Evolutionary conservation across 1,140 invertebrate genomes (phyloP), one percentile per base, ranked within the genome.

Genomic region (Megalopta genalis): DNA sequence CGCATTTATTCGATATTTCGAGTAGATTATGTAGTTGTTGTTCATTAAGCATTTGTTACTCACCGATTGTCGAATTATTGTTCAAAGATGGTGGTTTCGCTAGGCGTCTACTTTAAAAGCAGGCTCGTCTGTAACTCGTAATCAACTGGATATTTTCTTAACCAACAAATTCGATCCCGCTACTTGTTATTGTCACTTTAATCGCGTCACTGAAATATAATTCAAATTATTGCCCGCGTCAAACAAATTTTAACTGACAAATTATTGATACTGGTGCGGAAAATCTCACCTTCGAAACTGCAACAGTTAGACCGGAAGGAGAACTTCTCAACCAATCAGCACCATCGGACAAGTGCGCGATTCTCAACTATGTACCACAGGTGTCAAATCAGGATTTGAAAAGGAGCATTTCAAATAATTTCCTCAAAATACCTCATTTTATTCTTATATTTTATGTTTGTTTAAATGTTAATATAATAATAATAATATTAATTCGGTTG

Each of bases 261-360:
- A 54, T 42, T 21, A 49, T 1, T 12, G 39, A 52, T 6, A 8
- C 21, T 18, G 21, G 16, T 42, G 75, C 75, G 75, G 57, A 27
- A 77, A 77, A 63, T 63, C 18, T 46, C 42, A 39, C 21, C 25
- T 46, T 64, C 23, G 25, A 76, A 76, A 68, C 42, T 32, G 32
- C 12, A 65, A 12, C 10, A 4, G n/a, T 6, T 18, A 18, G 52
- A 72, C 23, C 60, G 68, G 69, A 78, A 77, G 46, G 1, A 16
- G 21, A 42, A 39, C 10, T 27, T 77, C 32, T 76, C 25, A 39
- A 25, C 66, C 74, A 77, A 77, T 77, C 66, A 77, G 21, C 65
- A 5, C 5, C 54, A 68, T 76, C 42, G 7, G 16, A 0, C 39
- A 1, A 12, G n/a, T 25, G 54, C 54, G 57, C 74, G 66, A 68